A percentile compares a stretch with the other conserved stretches of the same genome.
Evolutionary conservation across 2,113 vertebrate genomes (phyloP).

Genomic region (Rhinoptilus africanus): DNA sequence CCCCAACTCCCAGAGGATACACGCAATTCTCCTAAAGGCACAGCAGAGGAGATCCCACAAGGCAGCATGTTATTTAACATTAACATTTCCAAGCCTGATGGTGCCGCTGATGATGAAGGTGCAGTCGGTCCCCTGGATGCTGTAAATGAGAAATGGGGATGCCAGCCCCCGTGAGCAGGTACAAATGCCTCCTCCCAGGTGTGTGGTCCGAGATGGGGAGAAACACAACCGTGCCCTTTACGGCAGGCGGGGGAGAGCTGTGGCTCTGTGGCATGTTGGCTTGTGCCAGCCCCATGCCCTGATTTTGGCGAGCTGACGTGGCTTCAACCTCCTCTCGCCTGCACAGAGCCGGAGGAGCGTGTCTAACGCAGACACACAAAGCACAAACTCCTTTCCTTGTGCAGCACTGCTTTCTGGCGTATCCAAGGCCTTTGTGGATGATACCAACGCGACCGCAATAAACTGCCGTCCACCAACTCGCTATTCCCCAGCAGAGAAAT

Average conservation of each 20-base stretch:
- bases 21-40: background rate
- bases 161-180: background rate
- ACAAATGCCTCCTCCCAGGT: background rate
- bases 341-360: background rate
- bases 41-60: background rate
- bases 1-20: background rate
- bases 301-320: background rate
- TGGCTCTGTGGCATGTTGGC: background rate
- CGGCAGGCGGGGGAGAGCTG: background rate
- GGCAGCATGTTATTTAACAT: background rate
- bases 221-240: background rate
- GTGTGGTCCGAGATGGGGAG: rapidly evolving
- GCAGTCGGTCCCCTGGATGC: background rate
- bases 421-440: background rate
- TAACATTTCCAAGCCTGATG: background rate
- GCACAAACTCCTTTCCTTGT: background rate
- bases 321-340: background rate
- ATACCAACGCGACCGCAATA: background rate
- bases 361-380: background rate
- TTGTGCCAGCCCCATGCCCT: background rate
- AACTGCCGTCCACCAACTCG: background rate
- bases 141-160: background rate
- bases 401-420: background rate
- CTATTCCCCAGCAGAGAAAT: background rate
- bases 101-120: background rate